Conservation (phyloP, 1,140 invertebrate species). For the Battus philenor region DNA sequence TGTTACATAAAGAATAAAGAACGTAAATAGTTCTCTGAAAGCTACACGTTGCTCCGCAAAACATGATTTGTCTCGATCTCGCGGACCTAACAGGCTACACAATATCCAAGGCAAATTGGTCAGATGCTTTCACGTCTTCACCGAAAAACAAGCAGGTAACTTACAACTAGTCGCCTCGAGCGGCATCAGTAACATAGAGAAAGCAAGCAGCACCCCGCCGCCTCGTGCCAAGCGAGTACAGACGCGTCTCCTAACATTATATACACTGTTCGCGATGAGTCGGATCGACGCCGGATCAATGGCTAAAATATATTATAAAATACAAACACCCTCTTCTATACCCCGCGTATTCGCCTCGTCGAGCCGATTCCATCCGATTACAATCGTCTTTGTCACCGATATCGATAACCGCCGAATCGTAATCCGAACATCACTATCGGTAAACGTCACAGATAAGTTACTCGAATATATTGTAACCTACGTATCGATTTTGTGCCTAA, state of each 20-base stretch:
- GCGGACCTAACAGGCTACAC: conserved; percentile 62
- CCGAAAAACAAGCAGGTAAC: conserved; percentile 62
- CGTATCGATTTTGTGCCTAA: conserved; percentile 46
- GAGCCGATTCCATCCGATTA: background rate
- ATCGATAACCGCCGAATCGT: background rate
- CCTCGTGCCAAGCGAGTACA: conserved; percentile 40
- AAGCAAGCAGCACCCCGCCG: conserved; percentile 60
- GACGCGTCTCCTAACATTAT: conserved; percentile 51
- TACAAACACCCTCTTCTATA: conserved; percentile 21
- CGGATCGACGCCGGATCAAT: conserved; percentile 44
- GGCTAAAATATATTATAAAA: conserved; percentile 61
- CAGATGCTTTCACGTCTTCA: conserved; percentile 61
- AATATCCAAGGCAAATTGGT: conserved; percentile 72
- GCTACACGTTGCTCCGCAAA: conserved; percentile 61
- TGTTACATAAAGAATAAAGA: conserved; percentile 42
- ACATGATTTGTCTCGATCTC: conserved; percentile 66
- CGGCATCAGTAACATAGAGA: conserved; percentile 50
- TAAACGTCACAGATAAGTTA: conserved; percentile 2
- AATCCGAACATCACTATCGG: conserved; percentile 4
- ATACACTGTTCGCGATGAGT: conserved; percentile 50
- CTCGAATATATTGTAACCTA: conserved; percentile 18
- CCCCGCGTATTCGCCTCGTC: conserved; percentile 8
- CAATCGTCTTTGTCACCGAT: too few species aligned
- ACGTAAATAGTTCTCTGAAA: conserved; percentile 52
- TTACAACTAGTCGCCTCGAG: conserved; percentile 56